Conservation (phyloP, 2,888 invertebrate genomes). For the Ecliptopera silaceata region DNA sequence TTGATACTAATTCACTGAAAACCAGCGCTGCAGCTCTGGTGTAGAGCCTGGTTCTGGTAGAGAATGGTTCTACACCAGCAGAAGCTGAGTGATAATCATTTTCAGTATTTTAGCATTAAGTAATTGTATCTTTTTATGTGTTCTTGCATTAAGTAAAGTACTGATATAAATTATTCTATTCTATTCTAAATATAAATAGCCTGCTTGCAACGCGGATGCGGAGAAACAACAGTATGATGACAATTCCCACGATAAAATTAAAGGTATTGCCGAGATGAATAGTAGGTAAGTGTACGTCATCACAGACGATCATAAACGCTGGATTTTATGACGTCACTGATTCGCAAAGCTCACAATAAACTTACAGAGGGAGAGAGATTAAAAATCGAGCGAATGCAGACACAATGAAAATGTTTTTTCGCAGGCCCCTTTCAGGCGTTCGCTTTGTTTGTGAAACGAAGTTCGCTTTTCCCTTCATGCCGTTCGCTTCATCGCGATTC, state of each 20-base stretch:
- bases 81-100: no score
- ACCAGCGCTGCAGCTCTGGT: no score
- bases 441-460: constrained; percentile 81
- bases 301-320: constrained; percentile 48
- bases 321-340: constrained; percentile 59
- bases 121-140: no score
- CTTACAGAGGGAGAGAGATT: constrained; percentile 76
- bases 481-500: constrained; percentile 68
- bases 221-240: not conserved
- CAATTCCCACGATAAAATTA: constrained; percentile 23
- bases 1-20: no score
- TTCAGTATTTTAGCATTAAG: no score
- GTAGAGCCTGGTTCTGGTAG: no score
- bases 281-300: no score
- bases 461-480: constrained; percentile 69
- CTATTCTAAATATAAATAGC: no score
- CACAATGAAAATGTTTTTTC: constrained; percentile 82
- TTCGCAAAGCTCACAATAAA: constrained; percentile 71
- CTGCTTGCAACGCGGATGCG: no score
- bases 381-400: constrained; percentile 80
- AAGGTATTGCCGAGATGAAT: constrained; percentile 26
- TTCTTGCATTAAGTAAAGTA: no score
- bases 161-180: no score
- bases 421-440: constrained; percentile 71
- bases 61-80: no score